Conservation (phyloP, 2,888 invertebrate genomes). For the Pomacea canaliculata region DNA sequence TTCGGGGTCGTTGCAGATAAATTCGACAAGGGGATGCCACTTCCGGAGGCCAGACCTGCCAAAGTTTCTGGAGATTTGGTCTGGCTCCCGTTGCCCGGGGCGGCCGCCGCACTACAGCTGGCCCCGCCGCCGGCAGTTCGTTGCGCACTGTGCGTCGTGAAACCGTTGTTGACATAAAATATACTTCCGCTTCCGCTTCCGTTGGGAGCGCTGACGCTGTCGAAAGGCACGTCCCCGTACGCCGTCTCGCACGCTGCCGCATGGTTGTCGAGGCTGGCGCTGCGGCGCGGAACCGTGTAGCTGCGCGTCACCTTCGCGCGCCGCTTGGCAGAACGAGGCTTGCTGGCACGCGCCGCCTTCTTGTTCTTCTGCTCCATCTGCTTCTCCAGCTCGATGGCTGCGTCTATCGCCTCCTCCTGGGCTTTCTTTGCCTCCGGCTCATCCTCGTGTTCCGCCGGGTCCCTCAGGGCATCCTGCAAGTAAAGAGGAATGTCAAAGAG, state of each 20-base stretch:
- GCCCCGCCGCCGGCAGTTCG: neutral
- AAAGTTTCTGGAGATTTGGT: constrained; percentile 1
- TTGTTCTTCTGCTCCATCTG: constrained; percentile 31
- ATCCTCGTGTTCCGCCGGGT: constrained; percentile 20
- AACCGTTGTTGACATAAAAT: constrained; percentile 49
- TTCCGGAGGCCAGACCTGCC: constrained; percentile 11
- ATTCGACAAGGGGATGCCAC: neutral
- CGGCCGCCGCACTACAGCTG: neutral
- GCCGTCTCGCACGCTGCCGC: neutral
- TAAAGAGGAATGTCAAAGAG: neutral
- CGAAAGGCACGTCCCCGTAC: constrained; percentile 22
- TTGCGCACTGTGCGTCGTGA: constrained; percentile 22
- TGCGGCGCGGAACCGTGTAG: constrained; percentile 34
- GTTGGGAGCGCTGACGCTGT: constrained; percentile 29
- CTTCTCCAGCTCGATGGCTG: constrained; percentile 34
- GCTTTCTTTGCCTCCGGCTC: constrained; percentile 34
- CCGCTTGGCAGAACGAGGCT: constrained; percentile 4
- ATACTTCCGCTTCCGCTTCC: constrained; percentile 35
- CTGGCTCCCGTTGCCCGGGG: neutral
- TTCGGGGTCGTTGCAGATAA: neutral
- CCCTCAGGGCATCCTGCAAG: constrained; percentile 16
- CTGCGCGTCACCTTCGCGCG: constrained; percentile 28
- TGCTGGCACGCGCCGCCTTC: constrained; percentile 13
- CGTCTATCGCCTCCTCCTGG: constrained; percentile 37
- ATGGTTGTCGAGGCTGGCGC: constrained; percentile 32